These are phyloP conservation scores for Campopleginae sp. DNA, from an alignment of 2,888 invertebrate genomes.

Conservation along the genomic window DNA sequence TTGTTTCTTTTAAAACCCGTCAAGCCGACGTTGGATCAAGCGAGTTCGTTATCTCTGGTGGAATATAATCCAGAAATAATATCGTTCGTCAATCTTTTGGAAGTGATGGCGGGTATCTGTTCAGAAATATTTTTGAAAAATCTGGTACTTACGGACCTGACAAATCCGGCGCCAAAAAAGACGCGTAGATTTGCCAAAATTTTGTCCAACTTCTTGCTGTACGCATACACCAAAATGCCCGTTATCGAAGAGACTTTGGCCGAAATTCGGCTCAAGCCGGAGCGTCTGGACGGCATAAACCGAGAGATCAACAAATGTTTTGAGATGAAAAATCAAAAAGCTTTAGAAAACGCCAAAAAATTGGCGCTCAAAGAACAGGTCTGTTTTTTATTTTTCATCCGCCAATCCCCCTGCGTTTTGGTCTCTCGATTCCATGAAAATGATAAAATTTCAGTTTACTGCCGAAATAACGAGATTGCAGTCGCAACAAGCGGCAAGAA, in stretches of 20 bases:
- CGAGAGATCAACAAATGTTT: slow-evolving; percentile 57
- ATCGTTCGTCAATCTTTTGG: slow-evolving; percentile 73
- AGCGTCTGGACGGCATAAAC: slow-evolving; percentile 60
- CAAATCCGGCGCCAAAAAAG: slow-evolving; percentile 75
- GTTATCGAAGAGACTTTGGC: slow-evolving; percentile 67
- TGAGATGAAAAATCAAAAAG: slow-evolving; percentile 65
- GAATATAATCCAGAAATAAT: slow-evolving; percentile 70
- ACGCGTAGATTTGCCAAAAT: slow-evolving; percentile 72
- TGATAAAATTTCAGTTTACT: slow-evolving; percentile 53
- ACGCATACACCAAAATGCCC: slow-evolving; percentile 64
- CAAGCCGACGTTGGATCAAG: slow-evolving; percentile 73
- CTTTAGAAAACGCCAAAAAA: slow-evolving; percentile 67
- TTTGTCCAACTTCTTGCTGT: slow-evolving; percentile 76
- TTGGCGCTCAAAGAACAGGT: slow-evolving; percentile 70
- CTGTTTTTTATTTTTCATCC: slow-evolving; percentile 13
- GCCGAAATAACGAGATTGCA: slow-evolving; percentile 67
- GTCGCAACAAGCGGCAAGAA: slow-evolving; percentile 50
- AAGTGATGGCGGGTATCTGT: slow-evolving; percentile 70
- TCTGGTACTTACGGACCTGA: slow-evolving; percentile 74
- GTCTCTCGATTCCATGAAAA: not conserved
- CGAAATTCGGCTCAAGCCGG: slow-evolving; percentile 20
- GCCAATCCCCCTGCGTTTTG: too few relatives aligned
- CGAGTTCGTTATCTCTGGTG: slow-evolving; percentile 33
- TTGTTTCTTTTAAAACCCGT: not conserved
- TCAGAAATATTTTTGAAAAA: slow-evolving; percentile 73